These are phyloP conservation scores for Gibbula magus DNA, from an alignment of 2,888 invertebrate genomes.

Conservation along the genomic window DNA sequence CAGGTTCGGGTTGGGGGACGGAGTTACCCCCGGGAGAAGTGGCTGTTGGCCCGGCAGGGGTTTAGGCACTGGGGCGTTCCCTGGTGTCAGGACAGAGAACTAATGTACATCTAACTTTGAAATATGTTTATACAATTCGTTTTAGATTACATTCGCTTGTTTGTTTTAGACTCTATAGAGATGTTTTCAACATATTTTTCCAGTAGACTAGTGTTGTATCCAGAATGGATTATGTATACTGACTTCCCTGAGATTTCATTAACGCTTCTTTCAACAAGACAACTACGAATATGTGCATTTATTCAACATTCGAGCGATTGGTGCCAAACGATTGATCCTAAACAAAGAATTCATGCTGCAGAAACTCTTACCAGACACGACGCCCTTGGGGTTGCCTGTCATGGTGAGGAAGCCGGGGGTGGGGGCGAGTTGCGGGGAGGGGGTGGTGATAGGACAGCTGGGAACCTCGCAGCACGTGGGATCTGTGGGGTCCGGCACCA, in stretches of 20 bases:
- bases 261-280: too few species aligned
- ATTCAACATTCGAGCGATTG: too few species aligned
- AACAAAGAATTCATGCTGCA: too few species aligned
- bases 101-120: background rate
- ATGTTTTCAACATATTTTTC: too few species aligned
- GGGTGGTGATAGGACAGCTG: constrained; percentile 48
- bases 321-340: too few species aligned
- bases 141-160: too few species aligned
- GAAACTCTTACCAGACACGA: constrained; percentile 53
- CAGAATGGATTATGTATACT: too few species aligned
- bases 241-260: too few species aligned
- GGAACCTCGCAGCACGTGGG: constrained; percentile 61
- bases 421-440: constrained; percentile 47
- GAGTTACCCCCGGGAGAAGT: constrained; percentile 38
- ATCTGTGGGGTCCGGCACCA: constrained; percentile 59
- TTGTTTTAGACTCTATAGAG: too few species aligned
- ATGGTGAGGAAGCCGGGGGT: constrained; percentile 52
- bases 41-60: constrained; percentile 37
- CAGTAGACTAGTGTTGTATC: too few species aligned
- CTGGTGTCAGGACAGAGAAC: background rate
- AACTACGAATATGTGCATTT: too few species aligned
- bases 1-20: constrained; percentile 36
- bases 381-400: constrained; percentile 50
- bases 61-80: constrained; percentile 29
- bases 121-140: background rate